These are phyloP conservation scores for Cerceris ruficornis DNA, from an alignment of 2,888 invertebrate genomes.

Conservation along the genomic window DNA sequence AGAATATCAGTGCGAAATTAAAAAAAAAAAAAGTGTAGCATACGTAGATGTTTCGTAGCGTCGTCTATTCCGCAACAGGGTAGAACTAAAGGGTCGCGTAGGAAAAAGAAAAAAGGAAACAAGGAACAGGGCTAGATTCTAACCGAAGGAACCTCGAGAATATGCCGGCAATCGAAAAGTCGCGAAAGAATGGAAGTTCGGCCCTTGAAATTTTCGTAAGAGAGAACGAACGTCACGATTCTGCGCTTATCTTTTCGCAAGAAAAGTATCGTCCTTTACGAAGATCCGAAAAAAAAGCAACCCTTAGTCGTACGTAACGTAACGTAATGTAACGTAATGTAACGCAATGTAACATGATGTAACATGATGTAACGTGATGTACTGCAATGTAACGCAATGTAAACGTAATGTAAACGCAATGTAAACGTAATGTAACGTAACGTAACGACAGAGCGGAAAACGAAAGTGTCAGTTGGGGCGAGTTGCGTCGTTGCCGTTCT, in stretches of 20 bases:
- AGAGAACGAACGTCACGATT: too few relatives aligned
- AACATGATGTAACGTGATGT: too few relatives aligned
- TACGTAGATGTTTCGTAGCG: neutral
- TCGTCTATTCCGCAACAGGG: neutral
- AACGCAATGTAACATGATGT: too few relatives aligned
- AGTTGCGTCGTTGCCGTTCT: conserved; percentile 64
- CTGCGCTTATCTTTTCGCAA: conserved; percentile 3
- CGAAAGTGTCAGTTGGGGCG: conserved; percentile 75
- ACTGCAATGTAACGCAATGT: too few relatives aligned
- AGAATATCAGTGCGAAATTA: conserved; percentile 9
- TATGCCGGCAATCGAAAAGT: neutral
- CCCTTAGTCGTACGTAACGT: conserved; percentile 5
- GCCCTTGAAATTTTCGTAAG: too few relatives aligned
- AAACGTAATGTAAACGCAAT: too few relatives aligned
- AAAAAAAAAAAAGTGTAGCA: neutral
- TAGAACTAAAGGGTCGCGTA: conserved; percentile 7
- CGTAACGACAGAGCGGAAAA: conserved; percentile 33
- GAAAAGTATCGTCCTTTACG: neutral
- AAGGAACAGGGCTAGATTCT: neutral
- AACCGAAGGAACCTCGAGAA: neutral
- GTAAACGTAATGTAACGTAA: neutral
- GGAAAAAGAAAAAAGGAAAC: neutral
- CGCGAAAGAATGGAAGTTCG: neutral
- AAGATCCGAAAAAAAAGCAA: conserved; percentile 14
- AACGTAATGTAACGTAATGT: too few relatives aligned